phyloP scores from a whole-genome alignment of 2,797 vertebrate genomes.

The Rhincodon typus region DNA sequence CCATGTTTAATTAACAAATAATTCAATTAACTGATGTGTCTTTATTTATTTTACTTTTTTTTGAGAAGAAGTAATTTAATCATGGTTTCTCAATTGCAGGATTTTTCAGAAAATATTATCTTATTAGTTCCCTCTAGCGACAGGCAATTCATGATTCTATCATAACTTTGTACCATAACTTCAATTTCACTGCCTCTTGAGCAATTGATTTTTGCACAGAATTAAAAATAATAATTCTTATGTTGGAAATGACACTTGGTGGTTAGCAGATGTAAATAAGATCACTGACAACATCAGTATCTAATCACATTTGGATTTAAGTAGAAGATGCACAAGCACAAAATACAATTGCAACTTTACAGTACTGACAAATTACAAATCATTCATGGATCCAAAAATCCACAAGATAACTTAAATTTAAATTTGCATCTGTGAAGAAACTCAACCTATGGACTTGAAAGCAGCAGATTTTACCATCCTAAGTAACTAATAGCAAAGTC shows the following conservation, averaged over 20 bases:
- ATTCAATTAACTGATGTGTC: neutral
- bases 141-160: neutral
- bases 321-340: neutral
- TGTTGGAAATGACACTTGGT: neutral
- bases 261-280: neutral
- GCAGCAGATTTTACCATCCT: neutral
- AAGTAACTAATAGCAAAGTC: neutral
- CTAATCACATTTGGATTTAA: neutral
- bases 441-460: neutral
- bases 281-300: too few species aligned
- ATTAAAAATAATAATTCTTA: neutral
- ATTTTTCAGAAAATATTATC: neutral
- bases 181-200: neutral
- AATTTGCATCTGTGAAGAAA: neutral
- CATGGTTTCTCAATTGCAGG: neutral
- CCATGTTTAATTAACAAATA: neutral
- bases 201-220: neutral
- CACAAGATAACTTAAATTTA: neutral
- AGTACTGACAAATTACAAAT: neutral
- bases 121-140: neutral
- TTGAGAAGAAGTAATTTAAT: neutral
- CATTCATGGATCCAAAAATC: neutral
- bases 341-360: neutral
- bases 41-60: neutral
- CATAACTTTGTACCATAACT: neutral